A percentile compares a stretch with the other conserved stretches of the same genome.
phyloP scores from a whole-genome alignment of 2,888 invertebrate genomes.

The Torymus texanus region DNA sequence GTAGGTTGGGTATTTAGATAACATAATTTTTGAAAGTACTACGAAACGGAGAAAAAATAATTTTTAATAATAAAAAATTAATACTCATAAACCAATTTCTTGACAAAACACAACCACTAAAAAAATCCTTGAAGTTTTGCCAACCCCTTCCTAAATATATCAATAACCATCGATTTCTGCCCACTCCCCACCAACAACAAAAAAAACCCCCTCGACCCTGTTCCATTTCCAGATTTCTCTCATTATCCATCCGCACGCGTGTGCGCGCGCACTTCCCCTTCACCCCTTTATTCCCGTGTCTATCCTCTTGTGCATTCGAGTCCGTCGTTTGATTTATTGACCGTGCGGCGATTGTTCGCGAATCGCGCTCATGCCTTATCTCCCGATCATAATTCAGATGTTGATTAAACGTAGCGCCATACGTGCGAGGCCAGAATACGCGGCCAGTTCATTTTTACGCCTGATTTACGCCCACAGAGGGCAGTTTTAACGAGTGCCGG shows the following conservation, averaged over 20 bases:
- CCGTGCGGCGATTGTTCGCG: constrained; percentile 68
- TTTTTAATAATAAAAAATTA: no score
- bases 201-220: background rate
- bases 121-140: no score
- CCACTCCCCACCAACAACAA: no score
- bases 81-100: no score
- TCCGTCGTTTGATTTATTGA: constrained; percentile 70
- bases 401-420: constrained; percentile 68
- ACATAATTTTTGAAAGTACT: no score
- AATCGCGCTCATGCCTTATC: constrained; percentile 57
- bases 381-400: constrained; percentile 73
- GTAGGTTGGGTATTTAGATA: no score
- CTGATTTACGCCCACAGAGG: constrained; percentile 64
- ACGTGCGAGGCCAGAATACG: background rate
- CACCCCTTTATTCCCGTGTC: background rate
- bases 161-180: no score
- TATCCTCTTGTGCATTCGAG: constrained; percentile 19
- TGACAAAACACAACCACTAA: no score
- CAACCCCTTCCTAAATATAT: no score
- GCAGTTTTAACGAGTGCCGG: constrained; percentile 11
- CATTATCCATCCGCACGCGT: background rate
- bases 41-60: no score
- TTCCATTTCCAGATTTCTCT: background rate
- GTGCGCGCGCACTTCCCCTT: background rate
- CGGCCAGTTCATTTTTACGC: constrained; percentile 69